Percentiles rank a stretch among this genome's conserved stretches.
Conservation (phyloP, 2,888 invertebrate genomes). For the Andrena minutula region DNA sequence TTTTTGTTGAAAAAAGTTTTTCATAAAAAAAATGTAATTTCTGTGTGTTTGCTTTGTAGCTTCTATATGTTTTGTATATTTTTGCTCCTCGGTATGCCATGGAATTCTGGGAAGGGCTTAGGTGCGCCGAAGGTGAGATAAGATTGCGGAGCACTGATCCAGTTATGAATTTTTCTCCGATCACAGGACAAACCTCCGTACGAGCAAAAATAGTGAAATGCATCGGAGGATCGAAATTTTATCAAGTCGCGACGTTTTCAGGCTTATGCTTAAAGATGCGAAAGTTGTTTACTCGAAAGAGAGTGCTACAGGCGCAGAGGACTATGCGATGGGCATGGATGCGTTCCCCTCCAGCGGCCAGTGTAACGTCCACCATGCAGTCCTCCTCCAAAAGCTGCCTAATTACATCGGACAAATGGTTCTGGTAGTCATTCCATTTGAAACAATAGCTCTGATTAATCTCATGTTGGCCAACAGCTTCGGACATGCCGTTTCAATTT, state of each 20-base stretch:
- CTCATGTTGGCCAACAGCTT: constrained; percentile 66
- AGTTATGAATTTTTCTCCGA: no score
- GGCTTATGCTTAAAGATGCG: constrained; percentile 8
- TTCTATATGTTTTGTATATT: no score
- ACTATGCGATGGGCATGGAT: constrained; percentile 85
- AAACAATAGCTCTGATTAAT: constrained; percentile 79
- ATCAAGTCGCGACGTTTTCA: neutral
- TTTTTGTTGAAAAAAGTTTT: no score
- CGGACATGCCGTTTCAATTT: constrained; percentile 80
- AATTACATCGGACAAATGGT: constrained; percentile 82
- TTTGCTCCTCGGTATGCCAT: no score
- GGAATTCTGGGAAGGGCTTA: no score
- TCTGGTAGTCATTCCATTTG: constrained; percentile 84
- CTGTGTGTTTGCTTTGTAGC: no score
- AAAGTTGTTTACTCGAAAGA: constrained; percentile 83
- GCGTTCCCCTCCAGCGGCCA: constrained; percentile 84
- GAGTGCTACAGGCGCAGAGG: constrained; percentile 85
- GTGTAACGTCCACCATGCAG: constrained; percentile 85
- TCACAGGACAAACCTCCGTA: no score
- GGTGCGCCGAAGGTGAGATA: no score
- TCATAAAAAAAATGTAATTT: no score
- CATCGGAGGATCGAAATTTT: neutral
- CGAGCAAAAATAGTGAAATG: neutral
- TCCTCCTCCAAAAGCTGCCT: constrained; percentile 82
- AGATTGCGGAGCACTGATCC: no score